Evolutionary conservation across 2,888 invertebrate genomes (phyloP).

Genomic region (Trachelus stipa): DNA sequence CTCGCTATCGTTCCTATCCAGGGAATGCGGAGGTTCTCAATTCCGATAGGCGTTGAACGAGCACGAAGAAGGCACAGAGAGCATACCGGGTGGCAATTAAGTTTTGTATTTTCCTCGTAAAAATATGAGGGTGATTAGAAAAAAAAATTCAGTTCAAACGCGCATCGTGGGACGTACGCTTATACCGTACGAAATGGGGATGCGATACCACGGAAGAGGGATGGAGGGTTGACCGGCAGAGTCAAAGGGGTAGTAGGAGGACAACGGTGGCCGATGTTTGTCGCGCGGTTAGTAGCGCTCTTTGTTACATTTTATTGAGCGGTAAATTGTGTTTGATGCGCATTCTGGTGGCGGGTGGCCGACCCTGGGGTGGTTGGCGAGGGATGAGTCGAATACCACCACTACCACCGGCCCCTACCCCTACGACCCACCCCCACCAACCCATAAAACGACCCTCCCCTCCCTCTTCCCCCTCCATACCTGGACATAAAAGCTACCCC

Average conservation of each 20-base stretch:
- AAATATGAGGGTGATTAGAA: not conserved
- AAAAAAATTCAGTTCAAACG: not conserved
- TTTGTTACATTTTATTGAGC: conserved; percentile 27
- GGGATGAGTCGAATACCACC: not conserved
- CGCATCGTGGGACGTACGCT: not conserved
- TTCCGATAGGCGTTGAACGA: not conserved
- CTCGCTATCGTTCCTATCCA: not conserved
- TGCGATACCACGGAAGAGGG: not conserved
- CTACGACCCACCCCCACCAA: not conserved
- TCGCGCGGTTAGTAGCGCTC: conserved; percentile 23
- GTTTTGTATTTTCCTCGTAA: not conserved
- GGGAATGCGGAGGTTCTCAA: not conserved
- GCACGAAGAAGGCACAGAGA: not conserved
- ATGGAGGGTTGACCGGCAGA: not conserved
- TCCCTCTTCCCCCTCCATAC: not conserved
- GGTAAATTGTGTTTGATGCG: conserved; percentile 27
- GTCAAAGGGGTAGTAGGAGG: not conserved
- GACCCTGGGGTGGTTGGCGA: not conserved
- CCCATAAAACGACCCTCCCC: conserved; percentile 2
- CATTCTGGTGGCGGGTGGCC: conserved; percentile 20
- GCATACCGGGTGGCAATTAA: not conserved
- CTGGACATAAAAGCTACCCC: not conserved
- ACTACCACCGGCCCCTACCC: not conserved
- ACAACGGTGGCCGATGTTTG: conserved; percentile 20
- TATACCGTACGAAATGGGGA: not conserved